Percentiles rank a stretch among this genome's conserved stretches.
Conservation (phyloP, 2,113 vertebrate genomes). For the Otis tarda region DNA sequence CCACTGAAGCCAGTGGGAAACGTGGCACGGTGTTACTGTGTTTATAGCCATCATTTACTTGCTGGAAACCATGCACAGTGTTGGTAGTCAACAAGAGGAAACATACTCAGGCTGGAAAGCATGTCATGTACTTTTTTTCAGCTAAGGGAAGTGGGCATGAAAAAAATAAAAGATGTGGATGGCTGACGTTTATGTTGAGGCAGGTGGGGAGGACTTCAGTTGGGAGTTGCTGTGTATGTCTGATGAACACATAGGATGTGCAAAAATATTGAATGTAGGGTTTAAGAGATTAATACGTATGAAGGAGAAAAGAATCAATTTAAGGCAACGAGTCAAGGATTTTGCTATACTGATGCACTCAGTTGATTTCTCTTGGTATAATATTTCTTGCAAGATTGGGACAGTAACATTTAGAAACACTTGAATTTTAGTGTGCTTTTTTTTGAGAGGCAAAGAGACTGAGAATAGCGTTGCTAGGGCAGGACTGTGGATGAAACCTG, state of each 20-base stretch:
- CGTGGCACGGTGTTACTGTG: not conserved
- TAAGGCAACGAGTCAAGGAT: not conserved
- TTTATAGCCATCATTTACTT: not conserved
- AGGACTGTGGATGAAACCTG: not conserved
- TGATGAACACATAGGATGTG: not conserved
- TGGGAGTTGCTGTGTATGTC: not conserved
- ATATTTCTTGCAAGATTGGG: not conserved
- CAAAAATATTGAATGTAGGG: not conserved
- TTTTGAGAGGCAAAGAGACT: not conserved
- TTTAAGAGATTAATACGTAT: not conserved
- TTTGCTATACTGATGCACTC: not conserved
- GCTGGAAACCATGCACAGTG: not conserved
- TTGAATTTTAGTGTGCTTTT: not conserved
- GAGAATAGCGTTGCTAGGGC: not conserved
- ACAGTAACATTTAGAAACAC: not conserved
- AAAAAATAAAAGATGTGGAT: not conserved
- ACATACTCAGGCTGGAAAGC: not conserved
- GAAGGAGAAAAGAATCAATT: constrained; percentile 18
- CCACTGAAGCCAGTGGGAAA: not conserved
- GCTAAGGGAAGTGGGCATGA: not conserved
- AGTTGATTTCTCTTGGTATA: not conserved
- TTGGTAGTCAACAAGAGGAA: not conserved
- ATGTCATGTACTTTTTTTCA: not conserved
- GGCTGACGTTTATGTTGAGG: not conserved
- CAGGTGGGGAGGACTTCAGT: not conserved